A percentile compares a stretch with the other conserved stretches of the same genome.
Conservation (phyloP, 2,888 invertebrate species). For the Smittia sp. region DNA sequence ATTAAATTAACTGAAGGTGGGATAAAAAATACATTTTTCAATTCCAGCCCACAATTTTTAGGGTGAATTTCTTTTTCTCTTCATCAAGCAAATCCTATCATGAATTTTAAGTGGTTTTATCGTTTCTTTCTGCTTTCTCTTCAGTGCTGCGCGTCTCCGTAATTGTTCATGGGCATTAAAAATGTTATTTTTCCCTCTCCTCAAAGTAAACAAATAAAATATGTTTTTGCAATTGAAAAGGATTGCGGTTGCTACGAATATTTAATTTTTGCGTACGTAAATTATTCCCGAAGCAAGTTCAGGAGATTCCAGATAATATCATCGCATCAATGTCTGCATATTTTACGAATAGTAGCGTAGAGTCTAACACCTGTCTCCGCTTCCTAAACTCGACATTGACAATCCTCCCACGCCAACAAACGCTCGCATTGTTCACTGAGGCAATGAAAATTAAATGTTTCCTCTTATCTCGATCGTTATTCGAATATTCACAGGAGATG, state of each 20-base stretch:
- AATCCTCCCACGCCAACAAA: background rate
- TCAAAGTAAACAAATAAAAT: conserved; percentile 21
- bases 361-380: background rate
- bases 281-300: background rate
- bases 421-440: background rate
- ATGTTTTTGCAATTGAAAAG: conserved; percentile 37
- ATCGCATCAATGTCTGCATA: conserved; percentile 3
- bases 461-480: conserved; percentile 21
- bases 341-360: background rate
- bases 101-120: conserved; percentile 41
- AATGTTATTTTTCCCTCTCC: background rate
- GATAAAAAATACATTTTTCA: conserved; percentile 25
- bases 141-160: background rate
- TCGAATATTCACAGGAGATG: background rate
- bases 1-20: conserved; percentile 36
- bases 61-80: conserved; percentile 31
- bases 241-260: conserved; percentile 35
- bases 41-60: conserved; percentile 1
- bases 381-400: background rate
- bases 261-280: background rate
- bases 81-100: conserved; percentile 36
- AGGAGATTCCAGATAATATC: background rate
- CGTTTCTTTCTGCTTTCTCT: background rate
- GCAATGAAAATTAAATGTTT: conserved; percentile 24
- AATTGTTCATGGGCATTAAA: conserved; percentile 12